phyloP scores from a whole-genome alignment of 30 jellyfish, hydroid and myxozoan species.

The Pelagia noctiluca region DNA sequence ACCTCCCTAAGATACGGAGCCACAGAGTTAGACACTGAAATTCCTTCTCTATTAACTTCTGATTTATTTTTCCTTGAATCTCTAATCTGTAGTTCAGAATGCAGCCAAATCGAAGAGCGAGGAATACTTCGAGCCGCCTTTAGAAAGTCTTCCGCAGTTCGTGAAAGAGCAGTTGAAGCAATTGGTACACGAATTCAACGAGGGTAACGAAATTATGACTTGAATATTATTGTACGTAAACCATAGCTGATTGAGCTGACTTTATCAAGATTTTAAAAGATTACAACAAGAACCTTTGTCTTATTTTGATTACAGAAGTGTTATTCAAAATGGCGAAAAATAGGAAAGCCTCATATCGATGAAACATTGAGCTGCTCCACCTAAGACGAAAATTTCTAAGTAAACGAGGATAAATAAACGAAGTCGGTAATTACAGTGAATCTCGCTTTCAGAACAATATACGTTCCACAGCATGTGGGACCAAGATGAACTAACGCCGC shows the following conservation, averaged over 20 bases:
- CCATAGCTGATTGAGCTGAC: too few relatives aligned
- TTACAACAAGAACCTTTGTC: too few relatives aligned
- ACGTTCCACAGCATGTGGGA: too few relatives aligned
- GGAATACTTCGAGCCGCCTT: conserved; percentile 62
- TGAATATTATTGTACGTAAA: too few relatives aligned
- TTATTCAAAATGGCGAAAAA: background rate
- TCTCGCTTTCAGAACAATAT: too few relatives aligned
- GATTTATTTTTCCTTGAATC: too few relatives aligned
- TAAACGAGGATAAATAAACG: too few relatives aligned
- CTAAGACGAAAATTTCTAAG: background rate
- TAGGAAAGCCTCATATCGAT: background rate
- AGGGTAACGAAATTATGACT: conserved; percentile 40
- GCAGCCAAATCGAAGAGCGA: background rate
- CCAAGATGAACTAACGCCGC: too few relatives aligned
- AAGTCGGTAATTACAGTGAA: too few relatives aligned
- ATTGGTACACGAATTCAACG: conserved; percentile 62
- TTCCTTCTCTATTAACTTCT: background rate
- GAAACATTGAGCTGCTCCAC: background rate
- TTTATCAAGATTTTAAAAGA: too few relatives aligned
- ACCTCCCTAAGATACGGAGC: background rate
- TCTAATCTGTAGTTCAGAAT: conserved; percentile 6
- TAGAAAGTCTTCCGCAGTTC: conserved; percentile 61
- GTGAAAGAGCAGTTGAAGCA: conserved; percentile 58
- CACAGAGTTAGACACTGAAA: background rate
- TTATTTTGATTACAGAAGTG: background rate